These are phyloP conservation scores for Nasonia giraulti DNA, from an alignment of 1,140 invertebrate genomes.

Conservation along the genomic window DNA sequence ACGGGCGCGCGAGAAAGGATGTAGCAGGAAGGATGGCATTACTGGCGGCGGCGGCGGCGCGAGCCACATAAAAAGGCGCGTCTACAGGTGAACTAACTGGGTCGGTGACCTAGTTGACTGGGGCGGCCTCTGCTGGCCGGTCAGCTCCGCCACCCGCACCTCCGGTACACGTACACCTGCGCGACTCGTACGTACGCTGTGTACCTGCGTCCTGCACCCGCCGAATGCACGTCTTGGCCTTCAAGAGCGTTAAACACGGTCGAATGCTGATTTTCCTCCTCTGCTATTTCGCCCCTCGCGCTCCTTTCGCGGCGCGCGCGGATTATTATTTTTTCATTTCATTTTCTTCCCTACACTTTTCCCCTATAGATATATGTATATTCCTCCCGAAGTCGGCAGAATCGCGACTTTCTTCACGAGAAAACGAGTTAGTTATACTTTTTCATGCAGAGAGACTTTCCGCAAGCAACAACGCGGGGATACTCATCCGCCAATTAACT, in stretches of 20 bases:
- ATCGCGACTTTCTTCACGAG: no score
- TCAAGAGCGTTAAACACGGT: neutral
- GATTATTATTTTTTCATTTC: no score
- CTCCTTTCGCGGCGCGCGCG: neutral
- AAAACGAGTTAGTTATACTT: no score
- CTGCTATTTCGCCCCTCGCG: neutral
- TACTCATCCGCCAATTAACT: no score
- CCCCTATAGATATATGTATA: no score
- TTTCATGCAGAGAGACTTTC: no score
- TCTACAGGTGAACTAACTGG: constrained; percentile 46
- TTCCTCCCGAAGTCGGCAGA: no score
- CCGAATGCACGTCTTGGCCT: constrained; percentile 34
- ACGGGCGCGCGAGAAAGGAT: neutral
- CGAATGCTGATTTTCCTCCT: neutral
- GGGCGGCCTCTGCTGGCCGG: no score
- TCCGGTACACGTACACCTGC: neutral
- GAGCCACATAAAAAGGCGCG: constrained; percentile 25
- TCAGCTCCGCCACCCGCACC: neutral
- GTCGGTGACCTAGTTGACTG: constrained; percentile 37
- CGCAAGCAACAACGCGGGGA: no score
- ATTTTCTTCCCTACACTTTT: no score
- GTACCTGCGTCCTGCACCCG: constrained; percentile 5
- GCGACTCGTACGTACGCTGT: neutral
- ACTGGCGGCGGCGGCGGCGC: neutral
- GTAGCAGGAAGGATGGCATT: no score